Conservation (phyloP, 2,113 vertebrate species). For the Myotis yumanensis region DNA sequence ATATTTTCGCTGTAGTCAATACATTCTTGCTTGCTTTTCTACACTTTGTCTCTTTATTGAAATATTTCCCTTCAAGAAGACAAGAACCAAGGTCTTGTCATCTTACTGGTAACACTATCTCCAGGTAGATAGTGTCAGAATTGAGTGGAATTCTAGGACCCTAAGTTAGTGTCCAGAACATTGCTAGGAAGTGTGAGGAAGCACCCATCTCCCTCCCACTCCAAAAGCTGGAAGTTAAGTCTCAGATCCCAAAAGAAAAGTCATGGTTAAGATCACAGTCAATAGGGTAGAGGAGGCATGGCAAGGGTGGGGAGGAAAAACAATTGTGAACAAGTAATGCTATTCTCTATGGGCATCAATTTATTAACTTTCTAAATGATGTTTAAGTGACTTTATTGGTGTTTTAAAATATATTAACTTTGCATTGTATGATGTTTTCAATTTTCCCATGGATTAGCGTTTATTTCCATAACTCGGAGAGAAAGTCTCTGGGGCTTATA, state of each 20-base stretch:
- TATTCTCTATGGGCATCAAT: background rate
- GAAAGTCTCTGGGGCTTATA: background rate
- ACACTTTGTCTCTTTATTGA: too few species aligned
- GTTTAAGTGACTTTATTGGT: background rate
- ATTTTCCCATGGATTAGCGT: background rate
- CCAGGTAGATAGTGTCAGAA: background rate
- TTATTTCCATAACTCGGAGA: slow-evolving; percentile 32
- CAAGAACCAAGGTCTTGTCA: too few species aligned
- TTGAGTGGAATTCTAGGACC: background rate
- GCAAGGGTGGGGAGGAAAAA: background rate
- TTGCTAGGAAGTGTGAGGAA: background rate
- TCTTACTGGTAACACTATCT: background rate
- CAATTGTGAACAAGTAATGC: background rate
- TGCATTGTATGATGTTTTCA: background rate
- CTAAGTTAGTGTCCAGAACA: background rate
- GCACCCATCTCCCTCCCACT: background rate
- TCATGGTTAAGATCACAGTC: background rate
- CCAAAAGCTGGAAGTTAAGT: background rate
- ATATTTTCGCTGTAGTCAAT: too few species aligned
- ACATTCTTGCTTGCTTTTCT: too few species aligned
- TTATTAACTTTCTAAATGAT: background rate
- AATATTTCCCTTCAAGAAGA: too few species aligned
- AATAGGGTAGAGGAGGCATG: background rate
- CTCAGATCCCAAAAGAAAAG: background rate
- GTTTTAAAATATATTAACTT: background rate